A percentile compares a stretch with the other conserved stretches of the same genome.
Conservation (phyloP, 2,113 vertebrate species). For the Actenoides lindsayi region DNA sequence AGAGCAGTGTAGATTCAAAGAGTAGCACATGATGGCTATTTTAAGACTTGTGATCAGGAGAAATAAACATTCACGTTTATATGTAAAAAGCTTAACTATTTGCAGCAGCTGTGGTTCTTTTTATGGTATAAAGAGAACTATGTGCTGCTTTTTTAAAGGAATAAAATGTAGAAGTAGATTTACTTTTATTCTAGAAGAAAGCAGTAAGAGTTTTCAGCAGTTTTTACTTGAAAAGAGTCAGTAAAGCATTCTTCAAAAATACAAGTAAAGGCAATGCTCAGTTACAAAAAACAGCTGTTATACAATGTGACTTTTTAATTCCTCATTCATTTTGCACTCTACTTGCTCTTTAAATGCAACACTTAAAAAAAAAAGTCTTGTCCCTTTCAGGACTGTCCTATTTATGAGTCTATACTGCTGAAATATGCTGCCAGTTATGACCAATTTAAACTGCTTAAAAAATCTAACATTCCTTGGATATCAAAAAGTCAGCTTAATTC, state of each 20-base stretch:
- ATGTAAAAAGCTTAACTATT: slow-evolving; percentile 24
- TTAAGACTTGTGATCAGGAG: slow-evolving; percentile 45
- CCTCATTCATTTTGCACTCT: neutral
- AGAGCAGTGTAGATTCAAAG: neutral
- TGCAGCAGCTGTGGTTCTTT: neutral
- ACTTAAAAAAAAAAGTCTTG: neutral
- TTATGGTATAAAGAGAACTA: neutral
- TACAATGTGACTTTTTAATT: neutral
- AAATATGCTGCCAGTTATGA: neutral
- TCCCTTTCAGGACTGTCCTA: neutral
- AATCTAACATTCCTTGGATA: neutral
- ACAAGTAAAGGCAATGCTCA: neutral
- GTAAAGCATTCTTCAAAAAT: neutral
- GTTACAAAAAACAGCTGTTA: neutral
- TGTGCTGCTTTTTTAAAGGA: neutral
- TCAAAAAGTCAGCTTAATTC: neutral
- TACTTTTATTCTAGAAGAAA: neutral
- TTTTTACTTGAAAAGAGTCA: neutral
- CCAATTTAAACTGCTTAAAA: neutral
- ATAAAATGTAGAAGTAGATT: neutral
- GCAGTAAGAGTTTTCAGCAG: neutral
- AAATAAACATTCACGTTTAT: slow-evolving; percentile 53
- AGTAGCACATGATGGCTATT: slow-evolving; percentile 44
- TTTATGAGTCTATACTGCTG: neutral
- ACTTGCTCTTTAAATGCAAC: neutral